A percentile compares a stretch with the other conserved stretches of the same genome.
These are phyloP conservation scores for Rhinopomastus cyanomelas DNA, from an alignment of 2,113 vertebrate genomes.

Conservation along the genomic window DNA sequence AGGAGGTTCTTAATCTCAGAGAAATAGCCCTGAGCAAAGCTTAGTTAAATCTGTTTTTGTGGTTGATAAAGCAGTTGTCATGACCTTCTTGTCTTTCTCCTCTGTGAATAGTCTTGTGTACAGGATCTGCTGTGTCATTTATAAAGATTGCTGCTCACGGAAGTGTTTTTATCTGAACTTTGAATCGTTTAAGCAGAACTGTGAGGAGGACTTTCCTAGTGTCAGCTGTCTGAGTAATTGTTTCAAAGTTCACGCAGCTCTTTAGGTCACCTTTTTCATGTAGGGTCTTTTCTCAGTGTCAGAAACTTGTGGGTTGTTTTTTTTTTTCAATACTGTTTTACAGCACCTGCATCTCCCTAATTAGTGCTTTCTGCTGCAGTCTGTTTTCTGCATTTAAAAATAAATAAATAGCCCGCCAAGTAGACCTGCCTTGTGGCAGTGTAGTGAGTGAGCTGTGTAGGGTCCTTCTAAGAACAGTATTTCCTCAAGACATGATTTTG, in stretches of 20 bases:
- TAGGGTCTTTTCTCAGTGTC: background rate
- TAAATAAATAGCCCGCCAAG: background rate
- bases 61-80: conserved; percentile 16
- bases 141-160: background rate
- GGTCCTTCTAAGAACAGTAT: background rate
- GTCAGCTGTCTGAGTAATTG: background rate
- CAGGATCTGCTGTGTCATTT: conserved; percentile 32
- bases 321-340: background rate
- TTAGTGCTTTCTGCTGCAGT: background rate
- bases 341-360: background rate
- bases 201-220: background rate
- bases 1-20: conserved; percentile 12
- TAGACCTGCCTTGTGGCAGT: background rate
- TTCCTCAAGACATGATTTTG: background rate
- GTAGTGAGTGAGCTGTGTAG: background rate
- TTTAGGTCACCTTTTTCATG: background rate
- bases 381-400: background rate
- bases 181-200: conserved; percentile 9
- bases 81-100: conserved; percentile 29
- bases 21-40: background rate
- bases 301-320: no score
- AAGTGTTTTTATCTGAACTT: conserved; percentile 22
- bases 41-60: conserved; percentile 34
- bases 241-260: conserved; percentile 13
- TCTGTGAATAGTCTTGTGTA: background rate